Conservation (phyloP, 2,113 vertebrate species). For the Mastomys coucha region DNA sequence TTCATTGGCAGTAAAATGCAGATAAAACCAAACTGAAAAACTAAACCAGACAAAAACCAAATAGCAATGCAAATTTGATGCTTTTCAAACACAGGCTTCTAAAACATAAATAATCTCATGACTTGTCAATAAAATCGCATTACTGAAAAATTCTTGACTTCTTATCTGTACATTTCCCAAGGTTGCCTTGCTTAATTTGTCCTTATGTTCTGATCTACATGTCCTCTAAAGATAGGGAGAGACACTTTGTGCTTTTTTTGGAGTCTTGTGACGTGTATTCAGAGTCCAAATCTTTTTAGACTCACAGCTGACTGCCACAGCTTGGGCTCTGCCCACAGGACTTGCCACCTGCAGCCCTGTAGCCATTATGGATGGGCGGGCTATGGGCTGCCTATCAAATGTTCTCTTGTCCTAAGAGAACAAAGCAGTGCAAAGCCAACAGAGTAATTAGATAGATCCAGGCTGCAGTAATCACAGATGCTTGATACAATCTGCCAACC, state of each 20-base stretch:
- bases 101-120: background rate
- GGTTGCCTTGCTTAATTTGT: background rate
- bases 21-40: background rate
- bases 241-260: background rate
- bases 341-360: background rate
- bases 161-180: background rate
- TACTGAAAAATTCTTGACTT: background rate
- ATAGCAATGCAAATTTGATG: background rate
- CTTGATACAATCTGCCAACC: background rate
- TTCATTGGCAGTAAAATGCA: background rate
- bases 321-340: background rate
- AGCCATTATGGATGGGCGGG: background rate
- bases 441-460: conserved; percentile 9
- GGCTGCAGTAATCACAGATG: background rate
- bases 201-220: background rate
- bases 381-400: background rate
- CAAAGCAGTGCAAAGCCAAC: background rate
- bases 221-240: conserved; percentile 34
- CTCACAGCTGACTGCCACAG: background rate
- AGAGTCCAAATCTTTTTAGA: conserved; percentile 28
- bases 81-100: conserved; percentile 28
- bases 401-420: background rate
- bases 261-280: background rate
- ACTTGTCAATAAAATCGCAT: conserved; percentile 16
- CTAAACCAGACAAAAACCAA: background rate